These are phyloP conservation scores for Athalia cordata DNA, from an alignment of 2,888 invertebrate species.

Conservation along the genomic window DNA sequence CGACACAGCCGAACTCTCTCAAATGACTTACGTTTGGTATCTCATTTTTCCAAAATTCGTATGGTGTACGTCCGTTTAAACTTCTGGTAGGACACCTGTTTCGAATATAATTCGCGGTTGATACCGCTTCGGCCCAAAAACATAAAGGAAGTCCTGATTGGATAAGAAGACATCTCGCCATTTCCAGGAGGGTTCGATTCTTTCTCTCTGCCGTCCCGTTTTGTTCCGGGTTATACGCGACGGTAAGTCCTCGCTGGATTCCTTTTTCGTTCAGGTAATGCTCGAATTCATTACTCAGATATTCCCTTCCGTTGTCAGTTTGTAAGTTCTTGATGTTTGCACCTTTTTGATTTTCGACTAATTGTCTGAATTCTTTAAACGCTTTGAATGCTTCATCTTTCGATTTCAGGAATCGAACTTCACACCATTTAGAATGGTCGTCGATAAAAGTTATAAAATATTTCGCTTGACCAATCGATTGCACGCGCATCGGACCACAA, in stretches of 20 bases:
- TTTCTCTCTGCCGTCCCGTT: conserved; percentile 61
- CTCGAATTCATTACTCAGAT: background rate
- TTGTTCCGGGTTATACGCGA: conserved; percentile 57
- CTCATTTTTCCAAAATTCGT: conserved; percentile 47
- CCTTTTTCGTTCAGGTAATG: conserved; percentile 43
- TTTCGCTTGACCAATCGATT: background rate
- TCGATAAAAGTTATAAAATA: conserved; percentile 52
- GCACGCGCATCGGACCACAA: too few species aligned
- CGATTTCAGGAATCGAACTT: conserved; percentile 47
- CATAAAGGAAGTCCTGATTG: conserved; percentile 48
- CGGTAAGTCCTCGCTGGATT: conserved; percentile 53
- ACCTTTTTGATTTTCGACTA: conserved; percentile 48
- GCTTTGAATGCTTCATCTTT: conserved; percentile 48
- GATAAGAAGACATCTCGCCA: conserved; percentile 56
- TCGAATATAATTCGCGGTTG: conserved; percentile 54
- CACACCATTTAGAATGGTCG: conserved; percentile 50
- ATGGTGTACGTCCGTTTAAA: conserved; percentile 48
- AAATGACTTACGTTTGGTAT: conserved; percentile 48
- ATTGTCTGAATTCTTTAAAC: conserved; percentile 47
- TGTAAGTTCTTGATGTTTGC: conserved; percentile 37
- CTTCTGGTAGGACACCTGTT: conserved; percentile 55
- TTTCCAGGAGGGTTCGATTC: conserved; percentile 58
- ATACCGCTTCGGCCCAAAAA: conserved; percentile 62
- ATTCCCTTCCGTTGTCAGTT: conserved; percentile 14
- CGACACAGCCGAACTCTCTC: conserved; percentile 48